A percentile compares a stretch with the other conserved stretches of the same genome.
Conservation (phyloP, 2,113 vertebrate species). For the Centropristis striata region DNA sequence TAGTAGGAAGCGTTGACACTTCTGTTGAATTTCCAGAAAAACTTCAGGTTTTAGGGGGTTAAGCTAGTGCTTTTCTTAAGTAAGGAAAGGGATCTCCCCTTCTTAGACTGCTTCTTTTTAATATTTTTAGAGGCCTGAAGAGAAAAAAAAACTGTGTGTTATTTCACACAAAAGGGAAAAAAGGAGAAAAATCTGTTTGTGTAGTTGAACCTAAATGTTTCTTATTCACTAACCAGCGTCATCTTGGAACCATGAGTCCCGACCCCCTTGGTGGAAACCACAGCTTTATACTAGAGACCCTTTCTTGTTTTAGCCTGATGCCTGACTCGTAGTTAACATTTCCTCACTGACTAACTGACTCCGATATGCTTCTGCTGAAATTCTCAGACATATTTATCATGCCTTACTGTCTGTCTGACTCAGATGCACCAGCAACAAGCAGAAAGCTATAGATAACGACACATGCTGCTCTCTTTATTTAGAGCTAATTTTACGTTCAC, state of each 20-base stretch:
- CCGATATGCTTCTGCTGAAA: background rate
- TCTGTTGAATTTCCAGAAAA: too few species aligned
- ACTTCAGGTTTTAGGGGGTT: too few species aligned
- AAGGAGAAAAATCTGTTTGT: too few species aligned
- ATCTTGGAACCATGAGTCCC: too few species aligned
- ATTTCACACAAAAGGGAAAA: background rate
- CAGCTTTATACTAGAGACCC: slow-evolving; percentile 1
- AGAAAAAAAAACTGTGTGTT: too few species aligned
- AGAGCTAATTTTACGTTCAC: background rate
- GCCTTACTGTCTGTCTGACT: slow-evolving; percentile 36
- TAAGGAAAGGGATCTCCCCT: background rate
- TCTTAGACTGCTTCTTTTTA: background rate
- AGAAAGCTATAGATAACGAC: slow-evolving; percentile 7
- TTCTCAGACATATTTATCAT: slow-evolving; percentile 6
- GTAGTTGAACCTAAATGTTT: background rate
- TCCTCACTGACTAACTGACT: background rate
- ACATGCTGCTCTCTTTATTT: background rate
- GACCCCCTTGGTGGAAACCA: background rate
- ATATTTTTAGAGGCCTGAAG: background rate
- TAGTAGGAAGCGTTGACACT: too few species aligned
- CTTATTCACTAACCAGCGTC: too few species aligned
- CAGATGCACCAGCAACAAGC: background rate
- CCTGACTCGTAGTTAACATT: background rate
- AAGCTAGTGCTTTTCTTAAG: background rate
- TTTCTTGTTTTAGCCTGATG: background rate